These are phyloP conservation scores for Rhimphoctona megacephalus DNA, from an alignment of 2,888 invertebrate species.

Conservation along the genomic window DNA sequence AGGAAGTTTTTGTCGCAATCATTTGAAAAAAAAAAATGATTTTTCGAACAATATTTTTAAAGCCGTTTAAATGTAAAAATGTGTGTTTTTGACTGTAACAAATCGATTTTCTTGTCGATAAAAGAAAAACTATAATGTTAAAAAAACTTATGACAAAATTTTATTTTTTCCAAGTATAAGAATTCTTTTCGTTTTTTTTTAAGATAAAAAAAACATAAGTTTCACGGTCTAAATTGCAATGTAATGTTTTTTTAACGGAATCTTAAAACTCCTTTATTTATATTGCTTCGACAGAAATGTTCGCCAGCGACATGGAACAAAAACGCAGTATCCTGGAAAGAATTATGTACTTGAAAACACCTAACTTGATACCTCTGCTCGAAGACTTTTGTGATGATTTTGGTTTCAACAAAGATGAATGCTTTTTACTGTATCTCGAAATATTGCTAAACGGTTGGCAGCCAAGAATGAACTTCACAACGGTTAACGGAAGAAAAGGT, in stretches of 20 bases:
- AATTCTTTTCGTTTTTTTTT: no score
- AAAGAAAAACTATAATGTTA: no score
- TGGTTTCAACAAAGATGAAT: slow-evolving; percentile 81
- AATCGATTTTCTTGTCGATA: no score
- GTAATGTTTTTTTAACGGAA: not conserved
- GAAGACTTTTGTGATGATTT: slow-evolving; percentile 85
- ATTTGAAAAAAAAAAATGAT: no score
- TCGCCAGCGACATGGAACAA: slow-evolving; percentile 74
- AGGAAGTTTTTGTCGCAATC: no score
- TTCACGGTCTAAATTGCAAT: no score
- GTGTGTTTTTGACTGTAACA: no score
- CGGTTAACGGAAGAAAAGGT: slow-evolving; percentile 55
- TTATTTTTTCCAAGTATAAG: no score
- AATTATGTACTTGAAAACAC: slow-evolving; percentile 75
- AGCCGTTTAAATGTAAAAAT: no score
- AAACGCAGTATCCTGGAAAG: slow-evolving; percentile 78
- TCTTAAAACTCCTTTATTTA: not conserved
- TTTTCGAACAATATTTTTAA: no score
- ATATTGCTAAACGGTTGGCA: slow-evolving; percentile 84
- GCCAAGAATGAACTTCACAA: slow-evolving; percentile 74
- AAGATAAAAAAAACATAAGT: no score
- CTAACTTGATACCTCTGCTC: slow-evolving; percentile 79
- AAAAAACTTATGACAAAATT: no score
- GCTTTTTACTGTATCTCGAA: slow-evolving; percentile 83
- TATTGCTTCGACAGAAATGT: slow-evolving; percentile 76